A percentile compares a stretch with the other conserved stretches of the same genome.
Conservation (phyloP, 1,140 invertebrate genomes). For the Zaprionus inermis region DNA sequence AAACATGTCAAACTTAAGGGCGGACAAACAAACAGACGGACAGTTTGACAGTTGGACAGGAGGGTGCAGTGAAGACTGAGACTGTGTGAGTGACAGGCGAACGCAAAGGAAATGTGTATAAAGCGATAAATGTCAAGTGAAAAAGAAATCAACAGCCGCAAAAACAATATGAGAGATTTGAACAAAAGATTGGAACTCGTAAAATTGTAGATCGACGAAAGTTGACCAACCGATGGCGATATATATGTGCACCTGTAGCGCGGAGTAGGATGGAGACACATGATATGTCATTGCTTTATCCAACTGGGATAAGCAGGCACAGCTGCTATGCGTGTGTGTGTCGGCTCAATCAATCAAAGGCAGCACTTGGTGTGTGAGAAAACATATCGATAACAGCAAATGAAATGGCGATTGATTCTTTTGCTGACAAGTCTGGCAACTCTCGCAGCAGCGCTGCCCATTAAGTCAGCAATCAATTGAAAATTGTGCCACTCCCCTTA, state of each 20-base stretch:
- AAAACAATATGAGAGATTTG: conserved; percentile 8
- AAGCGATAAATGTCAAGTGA: conserved; percentile 79
- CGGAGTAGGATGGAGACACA: background rate
- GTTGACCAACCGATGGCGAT: conserved; percentile 5
- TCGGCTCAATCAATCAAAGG: conserved; percentile 74
- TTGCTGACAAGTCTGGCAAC: conserved; percentile 14
- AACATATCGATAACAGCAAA: conserved; percentile 61
- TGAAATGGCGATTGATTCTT: conserved; percentile 47
- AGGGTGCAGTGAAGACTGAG: background rate
- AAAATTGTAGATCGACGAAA: conserved; percentile 29
- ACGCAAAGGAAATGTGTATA: conserved; percentile 55
- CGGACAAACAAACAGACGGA: conserved; percentile 23
- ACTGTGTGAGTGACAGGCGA: conserved; percentile 12
- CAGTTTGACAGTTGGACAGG: background rate
- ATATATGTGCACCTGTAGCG: background rate
- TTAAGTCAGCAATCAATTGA: conserved; percentile 27
- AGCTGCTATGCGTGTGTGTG: conserved; percentile 11
- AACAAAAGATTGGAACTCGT: conserved; percentile 27
- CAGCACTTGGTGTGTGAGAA: conserved; percentile 31
- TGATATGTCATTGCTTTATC: conserved; percentile 5
- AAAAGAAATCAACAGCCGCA: conserved; percentile 41
- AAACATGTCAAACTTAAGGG: conserved; percentile 41
- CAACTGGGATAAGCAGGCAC: conserved; percentile 22
- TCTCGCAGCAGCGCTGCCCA: conserved; percentile 12
- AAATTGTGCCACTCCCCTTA: background rate